Evolutionary conservation across 2,888 invertebrate species (phyloP), one percentile per base, ranked within the genome.

Genomic region (Drosophila vallismaia): DNA sequence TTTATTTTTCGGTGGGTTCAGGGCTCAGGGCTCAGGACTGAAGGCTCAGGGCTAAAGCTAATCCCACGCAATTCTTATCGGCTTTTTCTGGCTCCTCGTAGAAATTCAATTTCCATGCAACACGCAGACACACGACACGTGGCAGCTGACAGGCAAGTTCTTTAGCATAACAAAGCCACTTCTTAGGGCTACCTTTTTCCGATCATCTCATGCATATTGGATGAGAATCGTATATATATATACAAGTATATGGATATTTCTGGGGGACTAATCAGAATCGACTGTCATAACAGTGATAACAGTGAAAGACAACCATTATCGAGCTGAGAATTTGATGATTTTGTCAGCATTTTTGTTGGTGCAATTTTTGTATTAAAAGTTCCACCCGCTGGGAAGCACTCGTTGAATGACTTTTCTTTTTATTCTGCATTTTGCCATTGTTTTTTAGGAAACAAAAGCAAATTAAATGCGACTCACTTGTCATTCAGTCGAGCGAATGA

Each of bases 391-490:
- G 50, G 36, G 52, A 51, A 83, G 84, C 83, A 82, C 84, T 86
- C 83, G 84, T 75, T 60, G 77, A 83, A 81, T 86, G 81, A 86
- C 81, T 84, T 86, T 84, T 84, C 74, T 75, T 76, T 74, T 52
- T 48, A 52, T 64, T 59, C 48, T 68, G 40, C 55, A 52, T 79
- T 83, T 72, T 63, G 56, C 68, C 73, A 55, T 86, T 86, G 84
- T 86, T 84, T 71, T 71, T 45, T 75, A 66, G 80, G 76, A 78
- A 89, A 89, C 89, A 84, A 70, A 88, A 75, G 81, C 89, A 79
- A 88, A 89, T 89, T 89, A 90, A 90, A 88, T 84, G 88, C 90
- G 89, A 90, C 77, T 83, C 86, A 87, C 86, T 83, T 83, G 86
- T 80, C 72, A 77, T 63, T 79, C 88, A 83, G 83, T 83, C 86